Evolutionary conservation across 2,113 vertebrate species (phyloP).

Genomic region (Polypterus bichir): DNA sequence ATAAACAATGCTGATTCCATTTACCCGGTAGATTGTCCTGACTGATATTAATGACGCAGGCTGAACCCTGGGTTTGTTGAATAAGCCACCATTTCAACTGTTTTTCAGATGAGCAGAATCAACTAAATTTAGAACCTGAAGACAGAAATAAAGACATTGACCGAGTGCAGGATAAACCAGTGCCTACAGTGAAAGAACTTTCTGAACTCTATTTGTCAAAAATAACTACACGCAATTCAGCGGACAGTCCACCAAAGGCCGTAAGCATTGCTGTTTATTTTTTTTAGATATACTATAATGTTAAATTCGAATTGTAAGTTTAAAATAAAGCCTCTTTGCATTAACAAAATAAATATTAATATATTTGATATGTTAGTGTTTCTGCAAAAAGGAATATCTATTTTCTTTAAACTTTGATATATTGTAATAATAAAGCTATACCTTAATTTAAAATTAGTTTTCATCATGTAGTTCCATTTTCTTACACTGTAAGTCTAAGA

Average conservation of each 20-base stretch:
- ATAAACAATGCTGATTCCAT: neutral
- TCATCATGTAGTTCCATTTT: neutral
- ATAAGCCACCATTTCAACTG: conserved; percentile 5
- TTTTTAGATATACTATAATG: conserved; percentile 22
- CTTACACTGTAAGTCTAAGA: neutral
- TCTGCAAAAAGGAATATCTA: too few relatives aligned
- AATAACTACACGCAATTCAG: conserved; percentile 42
- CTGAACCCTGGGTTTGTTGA: neutral
- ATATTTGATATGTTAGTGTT: too few relatives aligned
- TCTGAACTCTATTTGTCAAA: conserved; percentile 54
- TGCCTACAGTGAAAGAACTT: conserved; percentile 55
- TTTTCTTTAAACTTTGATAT: conserved; percentile 10
- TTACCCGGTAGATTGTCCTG: neutral
- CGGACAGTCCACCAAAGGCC: conserved; percentile 31
- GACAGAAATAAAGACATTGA: conserved; percentile 16
- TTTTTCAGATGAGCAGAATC: conserved; percentile 46
- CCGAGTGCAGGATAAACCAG: conserved; percentile 32
- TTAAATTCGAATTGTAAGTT: conserved; percentile 5
- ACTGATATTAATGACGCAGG: neutral
- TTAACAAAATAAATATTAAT: neutral
- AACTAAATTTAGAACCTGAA: conserved; percentile 27
- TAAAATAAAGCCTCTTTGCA: conserved; percentile 5
- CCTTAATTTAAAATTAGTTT: conserved; percentile 8
- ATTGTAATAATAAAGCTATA: neutral
- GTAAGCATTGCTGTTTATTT: conserved; percentile 46